A percentile compares a stretch with the other conserved stretches of the same genome.
phyloP scores from a whole-genome alignment of 2,888 invertebrate species.

The Chalcosyrphus nemorum region DNA sequence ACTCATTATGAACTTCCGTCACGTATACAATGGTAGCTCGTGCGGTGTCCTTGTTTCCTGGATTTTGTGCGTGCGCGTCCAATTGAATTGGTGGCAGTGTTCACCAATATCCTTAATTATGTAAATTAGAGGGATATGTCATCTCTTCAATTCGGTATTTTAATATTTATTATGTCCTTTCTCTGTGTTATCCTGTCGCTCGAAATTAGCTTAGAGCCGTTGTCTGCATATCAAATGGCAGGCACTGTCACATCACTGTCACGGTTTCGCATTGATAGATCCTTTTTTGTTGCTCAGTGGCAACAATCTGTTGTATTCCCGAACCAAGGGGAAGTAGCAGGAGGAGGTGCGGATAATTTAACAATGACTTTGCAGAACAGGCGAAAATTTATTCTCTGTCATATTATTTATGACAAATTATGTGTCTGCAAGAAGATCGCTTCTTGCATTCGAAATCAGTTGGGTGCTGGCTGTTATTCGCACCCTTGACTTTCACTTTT shows the following conservation, averaged over 20 bases:
- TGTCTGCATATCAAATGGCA: constrained; percentile 63
- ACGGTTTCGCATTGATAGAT: constrained; percentile 22
- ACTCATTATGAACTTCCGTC: constrained; percentile 62
- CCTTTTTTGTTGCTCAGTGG: constrained; percentile 1
- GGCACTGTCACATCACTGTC: constrained; percentile 40
- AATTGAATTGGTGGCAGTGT: constrained; percentile 33
- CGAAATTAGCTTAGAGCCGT: constrained; percentile 53
- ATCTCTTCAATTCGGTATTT: constrained; percentile 49
- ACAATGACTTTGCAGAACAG: constrained; percentile 56
- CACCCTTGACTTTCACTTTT: constrained; percentile 60
- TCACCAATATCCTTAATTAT: constrained; percentile 63
- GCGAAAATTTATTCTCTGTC: constrained; percentile 66
- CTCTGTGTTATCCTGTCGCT: constrained; percentile 22
- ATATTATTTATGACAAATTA: constrained; percentile 69
- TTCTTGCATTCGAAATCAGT: constrained; percentile 61
- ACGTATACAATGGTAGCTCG: constrained; percentile 46
- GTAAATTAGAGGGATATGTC: constrained; percentile 65
- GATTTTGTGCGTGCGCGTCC: constrained; percentile 56
- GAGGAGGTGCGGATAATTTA: constrained; percentile 57
- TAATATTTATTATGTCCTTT: constrained; percentile 61
- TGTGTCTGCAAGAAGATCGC: constrained; percentile 55
- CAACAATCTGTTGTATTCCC: constrained; percentile 25
- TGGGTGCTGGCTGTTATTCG: not conserved
- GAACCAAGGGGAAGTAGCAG: too few species aligned
- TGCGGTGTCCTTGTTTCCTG: constrained; percentile 47